These are phyloP conservation scores for Oreochromis spilurus DNA, from an alignment of 2,113 vertebrate genomes.

Conservation along the genomic window DNA sequence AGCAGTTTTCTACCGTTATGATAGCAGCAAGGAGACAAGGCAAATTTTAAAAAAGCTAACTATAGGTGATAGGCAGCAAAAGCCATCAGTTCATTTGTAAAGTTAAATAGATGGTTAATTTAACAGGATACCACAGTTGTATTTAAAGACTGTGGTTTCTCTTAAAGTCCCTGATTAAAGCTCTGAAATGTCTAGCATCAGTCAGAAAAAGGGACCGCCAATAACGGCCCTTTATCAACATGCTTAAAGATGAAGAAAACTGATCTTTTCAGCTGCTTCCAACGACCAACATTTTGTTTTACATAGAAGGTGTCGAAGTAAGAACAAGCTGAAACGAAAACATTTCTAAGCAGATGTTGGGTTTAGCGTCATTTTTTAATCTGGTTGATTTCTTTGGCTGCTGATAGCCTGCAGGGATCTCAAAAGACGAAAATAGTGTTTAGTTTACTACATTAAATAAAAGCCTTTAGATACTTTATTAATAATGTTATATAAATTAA, in stretches of 20 bases:
- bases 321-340: background rate
- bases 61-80: background rate
- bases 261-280: background rate
- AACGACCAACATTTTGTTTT: rapidly evolving
- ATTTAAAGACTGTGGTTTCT: background rate
- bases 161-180: rapidly evolving
- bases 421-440: background rate
- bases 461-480: background rate
- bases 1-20: rapidly evolving
- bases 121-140: rapidly evolving
- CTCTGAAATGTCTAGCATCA: background rate
- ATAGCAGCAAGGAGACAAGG: background rate
- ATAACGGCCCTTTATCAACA: rapidly evolving
- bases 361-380: rapidly evolving
- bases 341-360: background rate
- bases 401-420: background rate
- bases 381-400: background rate
- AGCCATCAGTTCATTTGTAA: background rate
- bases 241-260: background rate
- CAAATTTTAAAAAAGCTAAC: background rate
- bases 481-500: background rate
- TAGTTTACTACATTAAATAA: background rate
- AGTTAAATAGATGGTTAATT: background rate
- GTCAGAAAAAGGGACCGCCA: background rate
- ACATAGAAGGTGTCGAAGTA: background rate